Conservation (phyloP, 2,113 vertebrate species). For the Thermophis baileyi region DNA sequence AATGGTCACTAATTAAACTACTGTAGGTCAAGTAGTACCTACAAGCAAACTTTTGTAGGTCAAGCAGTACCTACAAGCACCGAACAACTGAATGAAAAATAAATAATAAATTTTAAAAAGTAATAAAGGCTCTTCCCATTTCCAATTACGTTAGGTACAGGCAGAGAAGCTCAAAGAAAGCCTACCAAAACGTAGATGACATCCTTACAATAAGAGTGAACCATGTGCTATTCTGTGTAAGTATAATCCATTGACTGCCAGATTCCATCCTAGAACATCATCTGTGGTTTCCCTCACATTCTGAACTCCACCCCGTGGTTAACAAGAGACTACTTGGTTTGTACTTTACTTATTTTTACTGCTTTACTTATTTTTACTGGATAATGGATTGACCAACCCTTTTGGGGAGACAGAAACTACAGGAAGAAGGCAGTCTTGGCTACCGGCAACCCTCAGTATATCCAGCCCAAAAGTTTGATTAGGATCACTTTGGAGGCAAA, state of each 20-base stretch:
- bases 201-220: background rate
- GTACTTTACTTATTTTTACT: background rate
- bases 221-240: background rate
- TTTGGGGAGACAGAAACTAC: background rate
- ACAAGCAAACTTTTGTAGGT: background rate
- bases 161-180: background rate
- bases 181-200: background rate
- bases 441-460: background rate
- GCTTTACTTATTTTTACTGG: background rate
- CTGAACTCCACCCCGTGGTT: background rate
- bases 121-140: background rate
- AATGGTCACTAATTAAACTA: background rate
- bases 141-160: background rate
- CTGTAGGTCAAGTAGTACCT: fast-evolving
- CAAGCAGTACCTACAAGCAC: fast-evolving
- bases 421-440: background rate
- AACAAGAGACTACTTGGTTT: background rate
- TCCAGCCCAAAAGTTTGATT: background rate
- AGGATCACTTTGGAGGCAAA: background rate
- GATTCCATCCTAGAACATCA: constrained; percentile 9
- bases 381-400: background rate
- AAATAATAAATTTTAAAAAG: background rate
- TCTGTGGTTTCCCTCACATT: background rate
- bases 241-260: background rate
- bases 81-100: background rate